These are phyloP conservation scores for Xyrichtys novacula DNA, from an alignment of 2,797 vertebrate species.

Conservation along the genomic window DNA sequence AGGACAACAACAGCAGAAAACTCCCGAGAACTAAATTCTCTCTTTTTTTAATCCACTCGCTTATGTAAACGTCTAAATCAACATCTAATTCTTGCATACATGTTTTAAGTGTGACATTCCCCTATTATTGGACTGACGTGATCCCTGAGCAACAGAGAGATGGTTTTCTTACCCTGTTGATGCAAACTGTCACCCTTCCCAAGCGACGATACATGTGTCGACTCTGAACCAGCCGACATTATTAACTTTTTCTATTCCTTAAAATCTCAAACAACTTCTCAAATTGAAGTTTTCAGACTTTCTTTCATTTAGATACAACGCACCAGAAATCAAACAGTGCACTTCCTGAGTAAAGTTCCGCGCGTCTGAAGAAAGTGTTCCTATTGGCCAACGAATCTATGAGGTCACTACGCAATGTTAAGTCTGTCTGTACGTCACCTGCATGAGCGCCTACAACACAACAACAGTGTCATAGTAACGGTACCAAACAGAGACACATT, in stretches of 20 bases:
- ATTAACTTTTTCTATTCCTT: background rate
- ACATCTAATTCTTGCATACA: too few species aligned
- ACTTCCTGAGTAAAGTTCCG: constrained; percentile 69
- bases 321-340: background rate
- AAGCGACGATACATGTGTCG: constrained; percentile 46
- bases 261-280: fast-evolving
- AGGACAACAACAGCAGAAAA: background rate
- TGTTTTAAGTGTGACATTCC: too few species aligned
- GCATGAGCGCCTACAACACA: constrained; percentile 3
- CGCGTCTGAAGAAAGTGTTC: constrained; percentile 42
- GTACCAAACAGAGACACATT: too few species aligned
- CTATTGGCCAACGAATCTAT: constrained; percentile 51
- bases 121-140: too few species aligned
- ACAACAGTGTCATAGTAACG: too few species aligned
- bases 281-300: background rate
- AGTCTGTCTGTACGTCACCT: background rate
- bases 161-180: constrained; percentile 71
- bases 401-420: background rate
- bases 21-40: too few species aligned
- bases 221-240: constrained; percentile 68
- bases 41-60: too few species aligned
- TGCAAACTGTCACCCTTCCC: constrained; percentile 73
- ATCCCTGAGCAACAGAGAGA: too few species aligned
- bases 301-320: background rate
- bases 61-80: too few species aligned